Percentiles rank a stretch among this genome's conserved stretches.
phyloP scores from a whole-genome alignment of 1,140 invertebrate genomes.

The Pinna nobilis region DNA sequence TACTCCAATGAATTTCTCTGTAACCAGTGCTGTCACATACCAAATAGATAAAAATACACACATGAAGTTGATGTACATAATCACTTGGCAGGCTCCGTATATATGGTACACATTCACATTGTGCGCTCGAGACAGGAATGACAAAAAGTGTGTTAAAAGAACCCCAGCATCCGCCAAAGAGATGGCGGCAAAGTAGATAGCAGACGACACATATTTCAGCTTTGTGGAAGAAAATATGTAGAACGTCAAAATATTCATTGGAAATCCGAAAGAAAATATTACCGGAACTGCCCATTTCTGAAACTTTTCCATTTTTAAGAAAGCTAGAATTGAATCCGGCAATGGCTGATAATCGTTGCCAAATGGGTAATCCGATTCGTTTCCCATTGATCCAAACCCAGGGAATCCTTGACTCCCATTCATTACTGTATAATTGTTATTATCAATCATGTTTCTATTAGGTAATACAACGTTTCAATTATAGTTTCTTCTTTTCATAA shows the following conservation, averaged over 20 bases:
- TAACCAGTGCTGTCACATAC: constrained; percentile 62
- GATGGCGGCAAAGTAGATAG: constrained; percentile 79
- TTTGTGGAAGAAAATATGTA: constrained; percentile 78
- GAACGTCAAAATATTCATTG: constrained; percentile 78
- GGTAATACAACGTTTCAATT: too few relatives aligned
- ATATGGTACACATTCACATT: constrained; percentile 36
- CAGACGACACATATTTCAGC: constrained; percentile 77
- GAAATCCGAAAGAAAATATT: constrained; percentile 76
- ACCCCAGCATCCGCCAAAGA: constrained; percentile 78
- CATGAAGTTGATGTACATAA: constrained; percentile 55
- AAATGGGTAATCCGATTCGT: too few relatives aligned
- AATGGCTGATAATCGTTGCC: too few relatives aligned
- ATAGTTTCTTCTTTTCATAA: too few relatives aligned
- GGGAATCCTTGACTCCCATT: too few relatives aligned
- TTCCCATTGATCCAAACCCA: too few relatives aligned
- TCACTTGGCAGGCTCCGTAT: constrained; percentile 53
- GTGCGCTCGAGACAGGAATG: constrained; percentile 34
- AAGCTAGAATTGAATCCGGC: too few relatives aligned
- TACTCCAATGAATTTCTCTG: constrained; percentile 64
- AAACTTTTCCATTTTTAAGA: too few relatives aligned
- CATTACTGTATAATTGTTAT: too few relatives aligned
- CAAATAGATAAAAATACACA: constrained; percentile 62
- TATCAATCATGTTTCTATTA: too few relatives aligned
- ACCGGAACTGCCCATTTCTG: constrained; percentile 70
- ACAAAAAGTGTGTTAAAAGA: constrained; percentile 61